Base-by-base conservation (phyloP, 35 echinoderm and acorn worm species). In the Eucidaris tribuloides region DNA sequence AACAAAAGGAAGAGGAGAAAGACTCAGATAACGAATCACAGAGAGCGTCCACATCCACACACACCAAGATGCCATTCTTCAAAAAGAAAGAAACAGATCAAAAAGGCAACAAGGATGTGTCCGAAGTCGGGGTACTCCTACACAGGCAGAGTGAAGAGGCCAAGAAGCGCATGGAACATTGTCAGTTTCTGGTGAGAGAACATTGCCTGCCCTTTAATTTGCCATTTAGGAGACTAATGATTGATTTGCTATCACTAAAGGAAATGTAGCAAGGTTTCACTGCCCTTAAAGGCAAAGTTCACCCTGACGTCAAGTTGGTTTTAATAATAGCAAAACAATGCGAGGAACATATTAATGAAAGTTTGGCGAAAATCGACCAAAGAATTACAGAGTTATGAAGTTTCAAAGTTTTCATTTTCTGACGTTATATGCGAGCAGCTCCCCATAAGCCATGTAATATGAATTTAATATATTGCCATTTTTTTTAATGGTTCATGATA, bases 111-210 rank as follows among this genome's bases (percentile, higher is more conserved):
- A 74, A 74, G 40, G 68, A 74, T 14, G 38, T 74, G 5, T 74
- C 35, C 35, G 68, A 74, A 40, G 68, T 74, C 2, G 68, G 44
- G 68, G 68, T 74, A n/a, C 38, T 84, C 1, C 39, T 65, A 38
- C 82, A 84, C 42, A 84, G 46, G 29, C 82, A 84, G 61, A 84
- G 82, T 17, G 62, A 84, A 42, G 45, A 44, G 13, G 82, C 82
- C 5, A 84, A 35, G 63, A 84, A 84, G 82, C 39, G 82, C 14
- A 84, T 84, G 82, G 82, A 84, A 40, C 82, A 84, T 44, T 84
- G 82, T 48, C 82, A 84, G 62, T 84, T 68, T 42, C 34, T 84
- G 82, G 82, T 84, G 45, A 66, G 60, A 22, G 14, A 24, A 13
- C 15, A 15, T 14, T 30, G 18, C 2, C 0, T 2, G 15, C 36